A percentile compares a stretch with the other conserved stretches of the same genome.
These are phyloP conservation scores for Antheraea assamensis DNA, from an alignment of 2,888 invertebrate species.

Conservation along the genomic window DNA sequence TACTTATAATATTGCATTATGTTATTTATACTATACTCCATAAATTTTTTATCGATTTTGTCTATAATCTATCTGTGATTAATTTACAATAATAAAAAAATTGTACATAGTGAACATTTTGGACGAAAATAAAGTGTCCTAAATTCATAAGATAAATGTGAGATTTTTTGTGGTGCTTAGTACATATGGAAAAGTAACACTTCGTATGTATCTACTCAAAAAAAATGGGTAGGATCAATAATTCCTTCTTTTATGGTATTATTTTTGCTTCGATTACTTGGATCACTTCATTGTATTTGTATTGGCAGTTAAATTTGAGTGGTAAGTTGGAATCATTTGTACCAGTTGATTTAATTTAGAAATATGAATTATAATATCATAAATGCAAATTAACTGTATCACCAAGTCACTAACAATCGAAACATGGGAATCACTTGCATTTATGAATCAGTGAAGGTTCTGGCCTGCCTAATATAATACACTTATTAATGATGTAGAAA, in stretches of 20 bases:
- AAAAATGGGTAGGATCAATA: conserved; percentile 65
- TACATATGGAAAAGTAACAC: neutral
- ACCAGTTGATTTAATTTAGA: neutral
- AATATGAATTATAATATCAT: neutral
- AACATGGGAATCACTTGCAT: too few species aligned
- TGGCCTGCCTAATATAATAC: too few species aligned
- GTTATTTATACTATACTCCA: neutral
- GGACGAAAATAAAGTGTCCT: neutral
- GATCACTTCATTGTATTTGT: conserved; percentile 87
- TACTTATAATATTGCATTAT: too few species aligned
- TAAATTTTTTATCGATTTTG: neutral
- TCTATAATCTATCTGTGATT: neutral
- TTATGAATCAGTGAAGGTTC: too few species aligned
- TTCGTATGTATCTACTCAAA: neutral
- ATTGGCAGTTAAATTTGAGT: conserved; percentile 82
- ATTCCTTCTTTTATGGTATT: conserved; percentile 88
- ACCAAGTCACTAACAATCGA: too few species aligned
- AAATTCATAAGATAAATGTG: neutral
- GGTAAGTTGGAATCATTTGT: conserved; percentile 50
- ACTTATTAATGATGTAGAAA: too few species aligned
- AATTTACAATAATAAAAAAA: neutral
- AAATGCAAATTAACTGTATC: neutral
- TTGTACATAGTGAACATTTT: neutral
- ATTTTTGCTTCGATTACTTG: conserved; percentile 89
- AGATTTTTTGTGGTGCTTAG: neutral